phyloP scores from a whole-genome alignment of 92 coral and sea anemone genomes.

The Meandrina meandrites region DNA sequence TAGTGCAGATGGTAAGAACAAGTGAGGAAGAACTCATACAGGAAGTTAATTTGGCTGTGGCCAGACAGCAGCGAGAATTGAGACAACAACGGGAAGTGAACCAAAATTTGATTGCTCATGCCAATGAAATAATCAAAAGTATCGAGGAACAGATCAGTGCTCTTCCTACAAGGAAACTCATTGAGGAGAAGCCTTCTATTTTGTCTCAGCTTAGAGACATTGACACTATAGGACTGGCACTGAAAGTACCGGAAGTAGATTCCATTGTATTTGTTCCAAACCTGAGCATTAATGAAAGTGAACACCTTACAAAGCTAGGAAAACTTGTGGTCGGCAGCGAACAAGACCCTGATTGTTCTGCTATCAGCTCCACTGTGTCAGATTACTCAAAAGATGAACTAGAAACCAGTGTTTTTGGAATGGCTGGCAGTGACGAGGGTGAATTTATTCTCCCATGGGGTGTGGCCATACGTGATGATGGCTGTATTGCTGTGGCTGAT shows the following conservation, averaged over 20 bases:
- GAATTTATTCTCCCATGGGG: slow-evolving; percentile 70
- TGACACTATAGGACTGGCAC: slow-evolving; percentile 17
- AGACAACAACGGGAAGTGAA: slow-evolving; percentile 32
- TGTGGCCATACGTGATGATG: slow-evolving; percentile 48
- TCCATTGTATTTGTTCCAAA: slow-evolving; percentile 19
- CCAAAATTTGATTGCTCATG: slow-evolving; percentile 3
- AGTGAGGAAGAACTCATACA: slow-evolving; percentile 55
- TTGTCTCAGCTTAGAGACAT: slow-evolving; percentile 19
- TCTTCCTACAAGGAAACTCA: slow-evolving; percentile 1
- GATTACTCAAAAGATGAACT: slow-evolving; percentile 35
- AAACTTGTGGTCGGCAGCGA: not conserved
- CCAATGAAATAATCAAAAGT: slow-evolving; percentile 14
- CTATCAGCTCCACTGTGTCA: not conserved
- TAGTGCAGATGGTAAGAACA: slow-evolving; percentile 40
- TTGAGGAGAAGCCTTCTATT: slow-evolving; percentile 29
- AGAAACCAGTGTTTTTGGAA: slow-evolving; percentile 30
- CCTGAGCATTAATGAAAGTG: slow-evolving; percentile 5
- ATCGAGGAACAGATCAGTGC: slow-evolving; percentile 30
- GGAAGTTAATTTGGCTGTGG: slow-evolving; percentile 21
- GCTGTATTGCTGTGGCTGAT: slow-evolving; percentile 64
- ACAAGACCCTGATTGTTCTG: not conserved
- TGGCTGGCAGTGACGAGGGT: slow-evolving; percentile 31
- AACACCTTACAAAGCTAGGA: slow-evolving; percentile 23
- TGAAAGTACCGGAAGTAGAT: slow-evolving; percentile 10
- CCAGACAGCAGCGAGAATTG: slow-evolving; percentile 45